Evolutionary conservation across 2,113 vertebrate species (phyloP), one percentile per base, ranked within the genome.

Genomic region (Tamias sibiricus): DNA sequence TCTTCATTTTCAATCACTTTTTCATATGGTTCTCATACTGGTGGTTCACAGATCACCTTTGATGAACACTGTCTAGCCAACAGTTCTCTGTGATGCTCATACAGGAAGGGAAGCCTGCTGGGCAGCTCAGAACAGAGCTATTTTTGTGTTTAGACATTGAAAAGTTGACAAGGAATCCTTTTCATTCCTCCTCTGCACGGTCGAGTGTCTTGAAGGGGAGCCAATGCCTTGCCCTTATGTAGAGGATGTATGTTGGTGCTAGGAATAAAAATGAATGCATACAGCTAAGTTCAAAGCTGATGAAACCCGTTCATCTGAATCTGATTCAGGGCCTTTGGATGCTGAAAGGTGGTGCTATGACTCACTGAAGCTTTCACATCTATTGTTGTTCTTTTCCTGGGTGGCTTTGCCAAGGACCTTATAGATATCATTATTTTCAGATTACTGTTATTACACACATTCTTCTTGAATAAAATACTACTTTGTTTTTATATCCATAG

Each of bases 371-470:
- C 91, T 93, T 90, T 94, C 91, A 16, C 64, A 14, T 90, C 91
- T 91, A 96, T 97, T 96, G 95, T 97, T 96, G 87, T 95, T 83
- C 94, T 94, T 97, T 96, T 93, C 94, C 88, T 96, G 83, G 91
- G 94, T 96, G 94, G 83, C 87, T 96, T 93, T 95, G 92, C 97
- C 96, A 96, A 95, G 85, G 94, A 93, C 96, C 95, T 96, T 86
- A 83, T 87, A 94, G 96, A 96, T 96, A 96, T 77, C 94, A 97
- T 97, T 96, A 97, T 95, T 96, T 97, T 96, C 95, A 90, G 93
- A 98, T 97, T 97, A 97, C 94, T 95, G 93, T 97, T 97, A 97
- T 96, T 98, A 97, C 64, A 93, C 47, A 69, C 96, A 95, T 93
- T 96, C 96, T 96, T 96, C 87, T 89, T 92, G 71, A 96, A 92